Conservation (phyloP, 2,888 invertebrate species). For the Oxycera nigricornis region DNA sequence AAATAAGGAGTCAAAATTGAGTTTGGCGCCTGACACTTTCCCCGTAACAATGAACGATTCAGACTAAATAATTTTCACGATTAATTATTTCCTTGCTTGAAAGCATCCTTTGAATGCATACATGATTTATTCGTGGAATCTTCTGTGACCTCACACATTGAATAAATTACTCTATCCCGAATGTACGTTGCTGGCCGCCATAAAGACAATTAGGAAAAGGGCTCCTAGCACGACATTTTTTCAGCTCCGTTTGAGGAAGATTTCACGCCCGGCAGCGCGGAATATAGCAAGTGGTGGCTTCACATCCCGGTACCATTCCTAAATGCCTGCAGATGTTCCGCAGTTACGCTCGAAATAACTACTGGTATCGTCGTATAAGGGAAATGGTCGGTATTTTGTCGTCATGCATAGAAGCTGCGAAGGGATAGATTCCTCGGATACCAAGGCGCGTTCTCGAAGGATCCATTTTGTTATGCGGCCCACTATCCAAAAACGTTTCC, state of each 20-base stretch:
- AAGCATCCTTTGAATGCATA: no score
- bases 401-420: background rate
- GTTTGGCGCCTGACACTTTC: no score
- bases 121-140: no score
- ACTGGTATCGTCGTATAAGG: background rate
- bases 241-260: conserved; percentile 42
- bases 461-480: conserved; percentile 7
- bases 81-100: no score
- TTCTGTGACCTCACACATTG: conserved; percentile 32
- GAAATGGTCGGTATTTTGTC: background rate
- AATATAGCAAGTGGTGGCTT: conserved; percentile 38
- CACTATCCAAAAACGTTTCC: conserved; percentile 4
- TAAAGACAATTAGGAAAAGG: conserved; percentile 26
- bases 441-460: background rate
- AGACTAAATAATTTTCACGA: no score
- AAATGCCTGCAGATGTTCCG: conserved; percentile 25
- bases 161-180: background rate
- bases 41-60: no score
- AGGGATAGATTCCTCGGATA: conserved; percentile 17
- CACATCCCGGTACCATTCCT: background rate
- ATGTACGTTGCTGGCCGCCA: background rate
- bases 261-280: conserved; percentile 44
- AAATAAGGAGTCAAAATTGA: no score
- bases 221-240: conserved; percentile 29
- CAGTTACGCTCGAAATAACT: conserved; percentile 24